Base-by-base conservation (phyloP, 2,797 vertebrate genomes). In the Rhinophrynus dorsalis region DNA sequence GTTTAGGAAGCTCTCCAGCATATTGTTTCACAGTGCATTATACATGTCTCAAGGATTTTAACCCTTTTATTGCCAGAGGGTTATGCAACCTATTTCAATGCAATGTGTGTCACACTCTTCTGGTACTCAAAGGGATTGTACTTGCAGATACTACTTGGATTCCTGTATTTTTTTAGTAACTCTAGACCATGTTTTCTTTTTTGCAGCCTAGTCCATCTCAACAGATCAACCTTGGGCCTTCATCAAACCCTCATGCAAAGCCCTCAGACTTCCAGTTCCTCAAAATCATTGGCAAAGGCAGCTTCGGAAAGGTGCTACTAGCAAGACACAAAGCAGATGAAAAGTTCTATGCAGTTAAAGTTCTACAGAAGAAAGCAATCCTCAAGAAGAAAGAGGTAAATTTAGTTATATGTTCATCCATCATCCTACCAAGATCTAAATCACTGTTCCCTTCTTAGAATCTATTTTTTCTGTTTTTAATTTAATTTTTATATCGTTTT, bases 331-430 rank as follows among this genome's bases (percentile, higher is more conserved):
- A 94, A 67, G 83, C 91, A 1, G 97, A 99, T 62, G 96, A 98
- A 80, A 87, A 92, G 55, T 99, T 99, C 80, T 99, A 96, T 35
- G 97, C 97, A 0, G 97, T 99, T 77, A 99, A 99, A 87, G 97
- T 99, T 45, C 80, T 99, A 29, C 97, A 99, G 88, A 99, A 99
- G 72, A 99, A 98, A 82, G 97, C 97, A n/a, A 99, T 99, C 79
- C 84, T 99, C 59, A 99, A 99, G 82, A 99, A 99, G 84, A 99
- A 99, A 54, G 97, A 99, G 96, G 97, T 98, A 86, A 74, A 54
- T 15, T 38, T 11, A 45, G 1, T 10, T 10, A 13, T 6, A 2
- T 29, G 18, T 13, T 35, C 17, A 18, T 27, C 20, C 37, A 2
- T 18, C 24, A 27, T 8, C 40, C 4, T 7, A 20, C 6, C 17